A percentile compares a stretch with the other conserved stretches of the same genome.
Evolutionary conservation across 2,888 invertebrate species (phyloP).

Genomic region (Caenorhabditis sp.): DNA sequence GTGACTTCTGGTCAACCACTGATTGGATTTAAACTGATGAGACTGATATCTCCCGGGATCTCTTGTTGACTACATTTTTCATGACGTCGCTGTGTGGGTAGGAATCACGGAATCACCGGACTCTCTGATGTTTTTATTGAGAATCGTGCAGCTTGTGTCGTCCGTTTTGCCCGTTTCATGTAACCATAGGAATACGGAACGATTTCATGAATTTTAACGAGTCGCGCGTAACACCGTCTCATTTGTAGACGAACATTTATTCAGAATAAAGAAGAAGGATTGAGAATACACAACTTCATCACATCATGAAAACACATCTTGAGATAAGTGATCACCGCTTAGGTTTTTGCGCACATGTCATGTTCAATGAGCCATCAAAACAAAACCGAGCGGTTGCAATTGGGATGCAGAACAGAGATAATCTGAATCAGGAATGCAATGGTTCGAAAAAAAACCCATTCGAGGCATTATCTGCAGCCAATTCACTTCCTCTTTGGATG

Average conservation of each 20-base stretch:
- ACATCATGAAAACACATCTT: slow-evolving; percentile 8
- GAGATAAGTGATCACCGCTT: slow-evolving; percentile 3
- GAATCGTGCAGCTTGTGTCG: background rate
- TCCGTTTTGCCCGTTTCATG: background rate
- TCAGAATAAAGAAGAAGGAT: background rate
- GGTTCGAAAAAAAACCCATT: slow-evolving; percentile 5
- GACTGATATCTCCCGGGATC: background rate
- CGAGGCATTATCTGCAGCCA: background rate
- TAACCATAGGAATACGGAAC: slow-evolving; percentile 7
- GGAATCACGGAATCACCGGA: background rate
- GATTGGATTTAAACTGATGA: slow-evolving; percentile 9
- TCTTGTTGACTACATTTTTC: background rate
- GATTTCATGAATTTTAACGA: slow-evolving; percentile 8
- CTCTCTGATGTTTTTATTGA: background rate
- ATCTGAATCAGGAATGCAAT: slow-evolving; percentile 2
- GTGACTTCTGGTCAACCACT: background rate
- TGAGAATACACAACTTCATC: background rate
- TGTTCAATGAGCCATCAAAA: background rate
- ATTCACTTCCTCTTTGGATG: background rate
- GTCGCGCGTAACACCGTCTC: background rate
- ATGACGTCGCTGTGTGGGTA: background rate
- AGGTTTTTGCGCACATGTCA: background rate
- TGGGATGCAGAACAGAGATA: background rate
- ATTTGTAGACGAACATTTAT: background rate
- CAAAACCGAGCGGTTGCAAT: background rate